Evolutionary conservation across 2,888 invertebrate species (phyloP).

Genomic region (Scaptomyza tumidula): DNA sequence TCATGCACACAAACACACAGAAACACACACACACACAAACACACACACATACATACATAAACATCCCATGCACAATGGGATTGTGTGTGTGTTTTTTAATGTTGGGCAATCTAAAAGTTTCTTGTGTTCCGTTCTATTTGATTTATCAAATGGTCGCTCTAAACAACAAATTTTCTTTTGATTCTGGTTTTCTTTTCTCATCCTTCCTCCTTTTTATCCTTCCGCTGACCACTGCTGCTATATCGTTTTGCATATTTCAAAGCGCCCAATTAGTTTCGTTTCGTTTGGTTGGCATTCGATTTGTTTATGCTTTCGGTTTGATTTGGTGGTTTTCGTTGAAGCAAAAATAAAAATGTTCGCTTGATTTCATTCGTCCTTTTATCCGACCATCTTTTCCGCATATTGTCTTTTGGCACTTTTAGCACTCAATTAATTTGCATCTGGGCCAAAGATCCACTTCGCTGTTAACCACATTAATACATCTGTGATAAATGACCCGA

Average conservation of each 20-base stretch:
- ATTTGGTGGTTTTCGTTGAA: slow-evolving; percentile 45
- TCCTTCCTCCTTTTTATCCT: not conserved
- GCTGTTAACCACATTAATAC: slow-evolving; percentile 43
- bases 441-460: slow-evolving; percentile 29
- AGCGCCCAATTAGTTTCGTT: slow-evolving; percentile 77
- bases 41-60: not conserved
- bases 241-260: slow-evolving; percentile 73
- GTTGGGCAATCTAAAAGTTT: slow-evolving; percentile 18
- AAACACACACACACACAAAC: slow-evolving; percentile 13
- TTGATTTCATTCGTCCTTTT: slow-evolving; percentile 63
- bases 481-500: slow-evolving; percentile 52
- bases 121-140: slow-evolving; percentile 45
- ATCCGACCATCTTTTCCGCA: slow-evolving; percentile 27
- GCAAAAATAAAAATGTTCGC: slow-evolving; percentile 60
- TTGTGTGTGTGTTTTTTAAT: slow-evolving; percentile 4
- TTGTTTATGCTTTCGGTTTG: slow-evolving; percentile 54
- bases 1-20: slow-evolving; percentile 12
- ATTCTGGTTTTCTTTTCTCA: slow-evolving; percentile 25
- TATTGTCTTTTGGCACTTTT: slow-evolving; percentile 54
- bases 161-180: slow-evolving; percentile 42
- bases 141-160: slow-evolving; percentile 66
- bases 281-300: slow-evolving; percentile 71
- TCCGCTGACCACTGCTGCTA: slow-evolving; percentile 63
- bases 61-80: not conserved
- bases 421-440: slow-evolving; percentile 77